Evolutionary conservation across 2,113 vertebrate species (phyloP).

Genomic region (Phylloscopus whistleri): DNA sequence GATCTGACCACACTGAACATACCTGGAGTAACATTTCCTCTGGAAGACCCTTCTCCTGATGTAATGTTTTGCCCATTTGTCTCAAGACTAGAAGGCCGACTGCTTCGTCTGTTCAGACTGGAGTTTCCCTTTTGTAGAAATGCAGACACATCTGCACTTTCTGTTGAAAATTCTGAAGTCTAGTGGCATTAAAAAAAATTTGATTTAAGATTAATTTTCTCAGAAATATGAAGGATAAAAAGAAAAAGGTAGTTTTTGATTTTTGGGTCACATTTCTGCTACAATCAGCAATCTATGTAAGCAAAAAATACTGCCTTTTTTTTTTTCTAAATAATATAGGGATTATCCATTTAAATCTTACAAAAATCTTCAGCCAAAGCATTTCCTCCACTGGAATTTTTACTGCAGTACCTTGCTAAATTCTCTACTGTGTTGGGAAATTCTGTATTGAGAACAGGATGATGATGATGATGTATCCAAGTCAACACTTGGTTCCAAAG

Average conservation of each 20-base stretch:
- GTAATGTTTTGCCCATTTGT: background rate
- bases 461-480: conserved; percentile 38
- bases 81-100: background rate
- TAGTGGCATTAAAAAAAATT: background rate
- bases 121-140: background rate
- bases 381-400: background rate
- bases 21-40: conserved; percentile 33
- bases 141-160: rapidly evolving
- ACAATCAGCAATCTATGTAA: background rate
- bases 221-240: background rate
- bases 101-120: background rate
- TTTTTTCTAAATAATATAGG: background rate
- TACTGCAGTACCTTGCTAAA: conserved; percentile 51
- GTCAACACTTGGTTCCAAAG: conserved; percentile 62
- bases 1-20: background rate
- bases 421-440: conserved; percentile 32
- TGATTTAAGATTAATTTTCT: background rate
- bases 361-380: background rate
- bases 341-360: background rate
- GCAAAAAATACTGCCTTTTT: background rate
- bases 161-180: conserved; percentile 14
- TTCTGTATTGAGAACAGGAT: conserved; percentile 3
- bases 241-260: background rate
- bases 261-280: background rate
- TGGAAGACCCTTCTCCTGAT: background rate